Conservation (phyloP, 1,140 invertebrate genomes). For the Diabrotica undecimpunctata region DNA sequence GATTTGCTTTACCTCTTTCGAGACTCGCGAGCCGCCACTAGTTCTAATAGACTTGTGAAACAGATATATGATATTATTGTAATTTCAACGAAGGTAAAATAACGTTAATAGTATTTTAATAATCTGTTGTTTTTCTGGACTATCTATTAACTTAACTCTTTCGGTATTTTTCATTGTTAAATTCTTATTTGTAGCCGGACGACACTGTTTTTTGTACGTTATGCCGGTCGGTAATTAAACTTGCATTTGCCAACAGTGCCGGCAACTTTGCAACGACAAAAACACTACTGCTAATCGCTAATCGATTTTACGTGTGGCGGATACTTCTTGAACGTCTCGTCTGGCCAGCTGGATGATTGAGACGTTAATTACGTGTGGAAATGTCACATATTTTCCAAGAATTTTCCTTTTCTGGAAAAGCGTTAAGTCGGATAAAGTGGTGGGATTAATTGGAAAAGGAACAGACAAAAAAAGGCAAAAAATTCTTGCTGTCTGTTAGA, state of each 20-base stretch:
- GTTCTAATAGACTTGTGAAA: too few relatives aligned
- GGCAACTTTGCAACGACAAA: conserved; percentile 7
- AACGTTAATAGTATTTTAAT: too few relatives aligned
- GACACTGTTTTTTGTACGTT: neutral
- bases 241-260: conserved; percentile 6
- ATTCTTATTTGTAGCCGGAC: too few relatives aligned
- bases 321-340: neutral
- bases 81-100: too few relatives aligned
- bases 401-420: neutral
- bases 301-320: conserved; percentile 1
- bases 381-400: neutral
- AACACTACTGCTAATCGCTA: conserved; percentile 10
- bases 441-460: conserved; percentile 1
- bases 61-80: too few relatives aligned
- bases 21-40: too few relatives aligned
- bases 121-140: too few relatives aligned
- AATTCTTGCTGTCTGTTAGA: neutral
- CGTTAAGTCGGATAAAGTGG: neutral
- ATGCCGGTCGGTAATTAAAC: neutral
- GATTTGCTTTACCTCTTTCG: too few relatives aligned
- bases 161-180: too few relatives aligned
- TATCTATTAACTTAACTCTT: too few relatives aligned
- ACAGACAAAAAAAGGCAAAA: neutral
- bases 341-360: neutral
- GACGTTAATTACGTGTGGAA: conserved; percentile 2